Base-by-base conservation (phyloP, 2,888 invertebrate species). In the Sabatieria punctata region DNA sequence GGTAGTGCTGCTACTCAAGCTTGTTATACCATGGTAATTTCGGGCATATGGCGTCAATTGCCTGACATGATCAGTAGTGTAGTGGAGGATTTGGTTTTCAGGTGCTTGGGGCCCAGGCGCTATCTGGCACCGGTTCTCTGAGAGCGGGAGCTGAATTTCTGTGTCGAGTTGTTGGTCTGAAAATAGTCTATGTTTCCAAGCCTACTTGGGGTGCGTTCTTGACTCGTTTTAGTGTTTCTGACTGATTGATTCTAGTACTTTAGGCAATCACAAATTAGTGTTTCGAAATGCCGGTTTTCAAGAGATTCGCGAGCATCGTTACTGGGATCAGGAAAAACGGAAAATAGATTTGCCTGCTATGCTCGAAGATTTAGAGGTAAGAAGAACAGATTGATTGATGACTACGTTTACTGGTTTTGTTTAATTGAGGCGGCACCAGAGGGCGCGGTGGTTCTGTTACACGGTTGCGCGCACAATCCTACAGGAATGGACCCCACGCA, bases 381-480 rank as follows among this genome's bases (percentile, higher is more conserved):
- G n/a, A n/a, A n/a, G n/a, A n/a, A n/a, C n/a, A n/a, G n/a, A n/a
- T n/a, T n/a, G n/a, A n/a, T n/a, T n/a, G n/a, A n/a, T n/a, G n/a
- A n/a, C n/a, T n/a, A n/a, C n/a, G n/a, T n/a, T n/a, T n/a, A n/a
- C 43, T 11, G 11, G 18, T 21, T 22, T 48, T 11, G 2, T 44
- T 36, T n/a, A 26, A 57, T 56, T 22, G 53, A 68, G 66, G 55
- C 71, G 48, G 88, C 88, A 8, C 84, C 85, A 0, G 77, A 79
- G 62, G 78, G 81, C 60, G 74, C 88, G 0, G 85, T 88, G 0
- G 76, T 99, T 41, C 76, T 97, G 54, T 73, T 99, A 37, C 95
- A 99, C 67, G 82, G 85, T 1, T 89, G 91, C 68, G 95, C 95
- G 2, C 97, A 97, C 68, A 97, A 97, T 72, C 97, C 97, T 6